Evolutionary conservation across 2,888 invertebrate species (phyloP), one percentile per base, ranked within the genome.

Genomic region (Carpatolechia fugitivella): DNA sequence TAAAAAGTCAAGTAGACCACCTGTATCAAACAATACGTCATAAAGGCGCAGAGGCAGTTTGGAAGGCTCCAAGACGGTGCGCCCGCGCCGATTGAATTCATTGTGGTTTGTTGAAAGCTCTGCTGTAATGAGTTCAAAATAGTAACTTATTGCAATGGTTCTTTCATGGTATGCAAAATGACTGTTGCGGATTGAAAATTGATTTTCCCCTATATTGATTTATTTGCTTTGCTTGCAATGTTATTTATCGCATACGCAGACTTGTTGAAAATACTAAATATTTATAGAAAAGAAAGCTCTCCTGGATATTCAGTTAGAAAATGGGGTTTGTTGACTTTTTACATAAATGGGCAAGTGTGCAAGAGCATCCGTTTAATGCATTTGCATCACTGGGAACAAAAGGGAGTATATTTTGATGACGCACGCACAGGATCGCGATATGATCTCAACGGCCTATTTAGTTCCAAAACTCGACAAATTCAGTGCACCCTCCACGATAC

Each of bases 391-490:
- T 10, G 18, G 10, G 18, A 41, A 41, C 40, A 41, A 8, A 41
- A 41, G 18, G 18, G 18, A 16, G 16, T 16, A 16, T 16, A 18
- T 41, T 16, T 16, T 11, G 18, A 41, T 18, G 40, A 4, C 8
- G 40, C 40, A 41, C 35, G 24, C 24, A 6, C 24, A 24, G 24
- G 24, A 6, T 24, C 8, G 40, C 16, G 40, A 41, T 41, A 41
- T 30, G 47, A 85, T 84, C 82, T 74, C 58, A 68, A 80, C 70
- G 71, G 70, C 72, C 72, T 76, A 73, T 80, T 86, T 83, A 82
- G 82, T 65, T 72, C 68, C 74, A 83, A 82, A 73, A 73, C 16
- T 70, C 66, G 72, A 66, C 70, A 68, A 71, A 77, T 74, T 68
- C 68, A 60, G 76, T 64, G 73, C 72, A 71, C 74, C 73, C 70